Conservation (phyloP, 1,140 invertebrate genomes). For the Copidosoma floridanum region DNA sequence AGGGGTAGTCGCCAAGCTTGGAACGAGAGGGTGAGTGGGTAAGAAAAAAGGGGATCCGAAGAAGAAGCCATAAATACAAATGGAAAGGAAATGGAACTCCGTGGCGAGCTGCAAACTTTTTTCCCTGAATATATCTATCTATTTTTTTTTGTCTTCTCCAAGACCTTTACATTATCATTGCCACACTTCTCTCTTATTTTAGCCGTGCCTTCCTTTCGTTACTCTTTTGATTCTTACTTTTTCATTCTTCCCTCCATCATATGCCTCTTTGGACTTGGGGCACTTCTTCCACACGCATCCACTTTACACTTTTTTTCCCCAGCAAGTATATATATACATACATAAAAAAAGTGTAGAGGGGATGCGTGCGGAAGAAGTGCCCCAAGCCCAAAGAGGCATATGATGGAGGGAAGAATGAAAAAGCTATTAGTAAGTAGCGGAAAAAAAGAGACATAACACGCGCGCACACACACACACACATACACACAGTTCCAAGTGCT, state of each 20-base stretch:
- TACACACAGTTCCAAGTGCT: no score
- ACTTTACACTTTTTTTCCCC: conserved; percentile 1
- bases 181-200: background rate
- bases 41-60: conserved; percentile 16
- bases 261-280: background rate
- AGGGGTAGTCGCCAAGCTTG: background rate
- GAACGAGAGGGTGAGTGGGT: conserved; percentile 4
- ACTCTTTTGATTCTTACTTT: no score
- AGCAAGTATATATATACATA: no score
- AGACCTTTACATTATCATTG: conserved; percentile 4
- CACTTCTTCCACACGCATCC: background rate
- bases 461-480: background rate
- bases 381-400: background rate
- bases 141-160: conserved; percentile 1
- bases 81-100: conserved; percentile 40
- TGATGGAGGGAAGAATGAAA: no score
- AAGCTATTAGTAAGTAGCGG: conserved; percentile 20
- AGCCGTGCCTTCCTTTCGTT: background rate
- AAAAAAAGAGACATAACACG: no score
- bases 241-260: no score
- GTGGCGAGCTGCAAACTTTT: conserved; percentile 24
- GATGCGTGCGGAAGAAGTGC: background rate
- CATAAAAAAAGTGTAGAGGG: background rate
- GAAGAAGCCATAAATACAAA: conserved; percentile 42
- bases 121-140: conserved; percentile 22